Percentiles rank a stretch among this genome's conserved stretches.
Conservation (phyloP, 1,140 invertebrate species). For the Zaprionus davidi region DNA sequence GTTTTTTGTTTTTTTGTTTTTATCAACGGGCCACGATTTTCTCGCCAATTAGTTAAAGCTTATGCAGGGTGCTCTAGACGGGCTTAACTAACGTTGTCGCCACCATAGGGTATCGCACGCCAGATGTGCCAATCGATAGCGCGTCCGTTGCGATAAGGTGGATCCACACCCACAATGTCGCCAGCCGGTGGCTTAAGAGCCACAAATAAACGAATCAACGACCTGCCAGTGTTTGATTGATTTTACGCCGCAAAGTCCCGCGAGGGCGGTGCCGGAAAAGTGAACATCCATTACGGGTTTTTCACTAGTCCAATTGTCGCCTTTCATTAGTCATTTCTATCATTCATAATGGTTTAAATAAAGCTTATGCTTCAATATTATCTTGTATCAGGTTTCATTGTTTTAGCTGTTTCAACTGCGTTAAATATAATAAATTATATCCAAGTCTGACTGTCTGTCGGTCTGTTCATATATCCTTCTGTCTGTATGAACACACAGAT, state of each 20-base stretch:
- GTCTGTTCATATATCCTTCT: too few relatives aligned
- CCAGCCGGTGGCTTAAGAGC: slow-evolving; percentile 52
- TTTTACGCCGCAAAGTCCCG: slow-evolving; percentile 38
- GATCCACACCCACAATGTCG: slow-evolving; percentile 31
- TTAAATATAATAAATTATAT: too few relatives aligned
- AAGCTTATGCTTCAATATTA: neutral
- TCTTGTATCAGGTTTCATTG: neutral
- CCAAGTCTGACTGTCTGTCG: too few relatives aligned
- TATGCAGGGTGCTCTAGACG: slow-evolving; percentile 52
- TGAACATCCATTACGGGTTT: neutral
- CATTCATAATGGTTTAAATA: neutral
- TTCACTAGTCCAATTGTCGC: neutral
- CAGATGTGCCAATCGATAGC: slow-evolving; percentile 66
- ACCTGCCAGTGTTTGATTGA: slow-evolving; percentile 78
- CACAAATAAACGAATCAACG: slow-evolving; percentile 23
- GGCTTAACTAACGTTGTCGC: slow-evolving; percentile 47
- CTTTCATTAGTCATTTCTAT: neutral
- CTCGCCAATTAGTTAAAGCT: slow-evolving; percentile 79
- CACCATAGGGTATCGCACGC: slow-evolving; percentile 46
- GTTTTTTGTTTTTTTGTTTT: slow-evolving; percentile 20
- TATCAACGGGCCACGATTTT: slow-evolving; percentile 62
- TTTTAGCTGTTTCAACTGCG: neutral
- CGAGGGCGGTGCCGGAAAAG: neutral
- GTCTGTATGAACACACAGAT: too few relatives aligned
- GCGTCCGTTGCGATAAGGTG: slow-evolving; percentile 54